These are phyloP conservation scores for Porites divaricata DNA, from an alignment of 92 coral and sea anemone genomes.

Conservation along the genomic window DNA sequence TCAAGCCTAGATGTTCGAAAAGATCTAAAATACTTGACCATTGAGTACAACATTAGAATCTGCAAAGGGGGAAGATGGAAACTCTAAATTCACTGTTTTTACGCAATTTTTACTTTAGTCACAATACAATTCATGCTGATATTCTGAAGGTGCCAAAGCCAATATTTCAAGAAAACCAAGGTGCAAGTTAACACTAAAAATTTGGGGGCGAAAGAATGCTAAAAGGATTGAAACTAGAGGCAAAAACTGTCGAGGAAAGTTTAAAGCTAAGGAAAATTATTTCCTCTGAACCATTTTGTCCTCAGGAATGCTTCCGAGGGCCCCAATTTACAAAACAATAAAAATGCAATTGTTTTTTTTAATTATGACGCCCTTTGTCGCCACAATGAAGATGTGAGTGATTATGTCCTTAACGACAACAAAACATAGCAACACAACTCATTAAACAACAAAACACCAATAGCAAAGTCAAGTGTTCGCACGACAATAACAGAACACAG, in stretches of 20 bases:
- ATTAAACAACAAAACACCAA: conserved; percentile 5
- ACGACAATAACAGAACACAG: conserved; percentile 13
- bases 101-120: too few species aligned
- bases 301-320: conserved; percentile 19
- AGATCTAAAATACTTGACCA: too few species aligned
- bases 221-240: neutral
- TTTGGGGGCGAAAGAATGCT: neutral
- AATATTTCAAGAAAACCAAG: neutral
- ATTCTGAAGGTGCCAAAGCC: neutral
- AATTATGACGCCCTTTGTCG: neutral
- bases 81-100: too few species aligned
- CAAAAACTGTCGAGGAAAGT: neutral
- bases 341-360: neutral
- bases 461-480: conserved; percentile 16
- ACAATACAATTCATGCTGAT: too few species aligned
- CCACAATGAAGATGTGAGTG: neutral
- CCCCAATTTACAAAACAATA: conserved; percentile 6
- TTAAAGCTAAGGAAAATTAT: neutral
- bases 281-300: neutral
- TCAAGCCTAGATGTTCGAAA: too few species aligned
- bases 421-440: conserved; percentile 40
- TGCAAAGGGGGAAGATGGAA: too few species aligned
- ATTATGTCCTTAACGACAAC: conserved; percentile 40
- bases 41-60: too few species aligned
- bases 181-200: neutral